Conservation (phyloP, 2,113 vertebrate genomes). For the Anguilla rostrata region DNA sequence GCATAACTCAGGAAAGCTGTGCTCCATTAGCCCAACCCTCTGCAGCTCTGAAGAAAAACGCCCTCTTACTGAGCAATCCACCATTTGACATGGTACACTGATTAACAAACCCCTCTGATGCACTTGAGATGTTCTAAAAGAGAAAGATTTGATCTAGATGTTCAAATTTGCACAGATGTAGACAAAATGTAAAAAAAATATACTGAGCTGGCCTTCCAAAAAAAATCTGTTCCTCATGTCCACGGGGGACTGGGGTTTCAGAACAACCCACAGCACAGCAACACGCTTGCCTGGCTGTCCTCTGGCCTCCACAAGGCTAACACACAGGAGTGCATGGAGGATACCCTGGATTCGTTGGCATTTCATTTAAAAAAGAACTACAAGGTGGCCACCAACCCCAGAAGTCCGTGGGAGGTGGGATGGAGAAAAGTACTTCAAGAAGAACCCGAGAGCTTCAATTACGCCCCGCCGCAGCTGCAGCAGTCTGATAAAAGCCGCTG, state of each 20-base stretch:
- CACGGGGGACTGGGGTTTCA: neutral
- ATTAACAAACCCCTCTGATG: neutral
- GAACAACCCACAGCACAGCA: neutral
- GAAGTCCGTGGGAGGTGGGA: neutral
- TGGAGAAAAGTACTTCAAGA: neutral
- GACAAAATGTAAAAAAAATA: neutral
- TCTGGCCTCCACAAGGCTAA: no score
- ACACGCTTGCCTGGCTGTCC: neutral
- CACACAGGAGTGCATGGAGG: no score
- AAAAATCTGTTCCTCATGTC: neutral
- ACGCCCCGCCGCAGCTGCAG: neutral
- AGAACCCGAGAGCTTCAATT: neutral
- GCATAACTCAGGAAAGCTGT: neutral
- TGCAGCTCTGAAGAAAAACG: neutral
- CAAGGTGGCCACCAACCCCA: neutral
- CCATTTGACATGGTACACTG: neutral
- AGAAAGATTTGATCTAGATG: neutral
- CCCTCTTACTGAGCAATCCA: neutral
- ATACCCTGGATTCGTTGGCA: no score
- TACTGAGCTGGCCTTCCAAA: neutral
- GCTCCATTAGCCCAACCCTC: neutral
- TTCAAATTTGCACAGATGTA: neutral
- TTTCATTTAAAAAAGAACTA: neutral
- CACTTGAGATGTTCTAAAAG: neutral
- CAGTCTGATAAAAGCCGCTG: constrained; percentile 34